Evolutionary conservation across 1,140 invertebrate species (phyloP).

Genomic region (Brachionus manjavacas): DNA sequence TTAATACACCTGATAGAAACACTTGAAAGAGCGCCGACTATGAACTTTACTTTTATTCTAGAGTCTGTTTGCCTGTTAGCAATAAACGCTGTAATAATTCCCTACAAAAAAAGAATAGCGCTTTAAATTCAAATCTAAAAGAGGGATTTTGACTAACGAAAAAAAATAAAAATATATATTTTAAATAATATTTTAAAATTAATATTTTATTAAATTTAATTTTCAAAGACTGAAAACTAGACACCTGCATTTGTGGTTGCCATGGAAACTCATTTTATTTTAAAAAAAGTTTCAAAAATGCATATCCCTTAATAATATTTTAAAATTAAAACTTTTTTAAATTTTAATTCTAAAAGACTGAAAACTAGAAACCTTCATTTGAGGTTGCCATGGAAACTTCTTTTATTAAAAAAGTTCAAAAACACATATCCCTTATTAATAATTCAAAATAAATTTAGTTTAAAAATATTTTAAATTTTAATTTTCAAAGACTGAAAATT

Average conservation of each 20-base stretch:
- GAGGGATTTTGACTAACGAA: neutral
- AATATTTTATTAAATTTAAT: too few relatives aligned
- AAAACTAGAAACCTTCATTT: neutral
- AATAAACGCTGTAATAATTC: neutral
- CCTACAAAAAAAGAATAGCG: neutral
- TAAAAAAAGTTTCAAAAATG: neutral
- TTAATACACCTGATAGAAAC: neutral
- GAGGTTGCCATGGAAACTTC: too few relatives aligned
- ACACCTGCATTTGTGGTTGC: too few relatives aligned
- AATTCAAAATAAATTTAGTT: too few relatives aligned
- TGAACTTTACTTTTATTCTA: neutral
- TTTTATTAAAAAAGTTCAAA: neutral
- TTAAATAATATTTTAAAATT: too few relatives aligned
- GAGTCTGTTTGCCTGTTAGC: neutral
- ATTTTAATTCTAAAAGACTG: neutral
- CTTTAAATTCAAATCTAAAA: neutral
- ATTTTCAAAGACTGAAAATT: neutral
- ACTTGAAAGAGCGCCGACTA: neutral
- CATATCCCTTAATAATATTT: neutral
- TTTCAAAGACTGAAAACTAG: too few relatives aligned
- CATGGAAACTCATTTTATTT: neutral
- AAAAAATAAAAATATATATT: too few relatives aligned
- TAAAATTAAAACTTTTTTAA: too few relatives aligned
- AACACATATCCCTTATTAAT: neutral
- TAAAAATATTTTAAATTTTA: neutral